Evolutionary conservation across 2,888 invertebrate genomes (phyloP).

Genomic region (Diarsia rubi): DNA sequence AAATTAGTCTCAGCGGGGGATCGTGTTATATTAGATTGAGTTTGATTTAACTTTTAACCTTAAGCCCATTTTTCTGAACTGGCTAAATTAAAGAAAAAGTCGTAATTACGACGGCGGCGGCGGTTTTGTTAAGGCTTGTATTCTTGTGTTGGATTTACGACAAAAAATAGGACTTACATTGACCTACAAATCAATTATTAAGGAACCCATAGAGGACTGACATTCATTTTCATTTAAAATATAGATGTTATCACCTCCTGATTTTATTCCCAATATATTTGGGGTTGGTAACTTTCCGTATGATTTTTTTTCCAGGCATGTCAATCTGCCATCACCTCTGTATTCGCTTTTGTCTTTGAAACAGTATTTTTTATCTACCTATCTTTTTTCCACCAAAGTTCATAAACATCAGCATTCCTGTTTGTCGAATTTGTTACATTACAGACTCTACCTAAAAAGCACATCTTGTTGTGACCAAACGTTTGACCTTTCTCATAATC

Average conservation of each 20-base stretch:
- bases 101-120: neutral
- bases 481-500: slow-evolving; percentile 7
- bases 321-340: too few relatives aligned
- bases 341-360: too few relatives aligned
- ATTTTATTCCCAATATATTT: neutral
- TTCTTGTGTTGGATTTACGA: neutral
- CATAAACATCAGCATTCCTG: neutral
- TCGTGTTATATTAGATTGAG: slow-evolving; percentile 10
- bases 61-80: slow-evolving; percentile 6
- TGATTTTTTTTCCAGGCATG: neutral
- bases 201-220: neutral
- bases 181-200: neutral
- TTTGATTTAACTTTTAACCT: slow-evolving; percentile 31
- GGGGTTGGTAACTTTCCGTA: neutral
- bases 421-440: neutral
- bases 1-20: slow-evolving; percentile 17
- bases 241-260: neutral
- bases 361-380: too few relatives aligned
- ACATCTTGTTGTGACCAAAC: neutral
- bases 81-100: neutral
- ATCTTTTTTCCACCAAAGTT: neutral
- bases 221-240: neutral
- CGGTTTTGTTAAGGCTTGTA: neutral
- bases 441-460: neutral
- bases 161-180: neutral